Conservation (phyloP, 53 echinoderm and acorn worm species). For the Antedon mediterranea region DNA sequence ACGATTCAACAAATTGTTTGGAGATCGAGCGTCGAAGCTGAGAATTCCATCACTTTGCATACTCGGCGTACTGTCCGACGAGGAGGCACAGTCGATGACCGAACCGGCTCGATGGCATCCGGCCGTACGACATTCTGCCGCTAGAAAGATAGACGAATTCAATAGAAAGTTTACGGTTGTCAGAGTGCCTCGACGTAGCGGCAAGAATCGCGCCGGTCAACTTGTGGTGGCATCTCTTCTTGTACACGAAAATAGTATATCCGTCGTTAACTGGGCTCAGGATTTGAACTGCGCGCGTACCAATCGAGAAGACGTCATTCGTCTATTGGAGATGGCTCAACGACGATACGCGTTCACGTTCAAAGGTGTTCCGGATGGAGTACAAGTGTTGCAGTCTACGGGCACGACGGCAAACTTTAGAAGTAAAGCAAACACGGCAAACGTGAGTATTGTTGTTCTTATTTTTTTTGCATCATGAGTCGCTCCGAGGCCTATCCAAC, state of each 20-base stretch:
- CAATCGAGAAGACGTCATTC: not conserved
- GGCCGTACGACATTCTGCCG: not conserved
- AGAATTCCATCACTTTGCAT: not conserved
- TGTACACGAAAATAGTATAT: not conserved
- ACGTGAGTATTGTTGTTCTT: not conserved
- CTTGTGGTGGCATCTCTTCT: not conserved
- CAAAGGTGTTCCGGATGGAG: not conserved
- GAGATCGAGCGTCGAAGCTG: not conserved
- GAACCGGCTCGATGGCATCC: not conserved
- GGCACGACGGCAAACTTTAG: not conserved
- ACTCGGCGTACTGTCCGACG: not conserved
- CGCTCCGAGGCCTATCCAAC: not conserved
- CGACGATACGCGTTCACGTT: not conserved
- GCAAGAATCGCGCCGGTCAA: not conserved
- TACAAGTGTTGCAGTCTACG: not conserved
- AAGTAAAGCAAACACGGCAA: not conserved
- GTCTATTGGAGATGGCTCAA: not conserved
- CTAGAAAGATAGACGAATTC: not conserved
- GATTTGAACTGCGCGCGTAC: not conserved
- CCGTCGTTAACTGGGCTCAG: not conserved
- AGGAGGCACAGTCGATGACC: not conserved
- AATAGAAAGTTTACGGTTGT: not conserved
- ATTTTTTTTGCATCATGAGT: not conserved
- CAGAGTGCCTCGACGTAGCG: not conserved
- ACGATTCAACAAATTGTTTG: not conserved